Conservation (phyloP, 2,888 invertebrate genomes). For the Apamea sordens region DNA sequence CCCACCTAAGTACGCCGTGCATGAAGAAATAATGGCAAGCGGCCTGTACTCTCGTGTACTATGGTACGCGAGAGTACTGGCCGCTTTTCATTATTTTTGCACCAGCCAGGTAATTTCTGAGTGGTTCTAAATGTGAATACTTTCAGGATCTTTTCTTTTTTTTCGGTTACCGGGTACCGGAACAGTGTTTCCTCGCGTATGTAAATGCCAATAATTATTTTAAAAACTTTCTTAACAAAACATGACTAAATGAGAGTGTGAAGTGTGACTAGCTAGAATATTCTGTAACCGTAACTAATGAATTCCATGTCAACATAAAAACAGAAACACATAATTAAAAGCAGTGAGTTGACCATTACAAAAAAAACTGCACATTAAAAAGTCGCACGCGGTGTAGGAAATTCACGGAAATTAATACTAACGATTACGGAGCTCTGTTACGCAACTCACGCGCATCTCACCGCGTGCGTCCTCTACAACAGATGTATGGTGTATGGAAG, state of each 20-base stretch:
- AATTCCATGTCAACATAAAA: not conserved
- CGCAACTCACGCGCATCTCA: constrained; percentile 79
- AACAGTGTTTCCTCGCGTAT: not conserved
- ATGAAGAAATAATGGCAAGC: no score
- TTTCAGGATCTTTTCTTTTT: not conserved
- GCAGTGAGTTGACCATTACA: constrained; percentile 26
- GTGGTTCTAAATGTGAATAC: not conserved
- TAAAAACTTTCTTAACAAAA: not conserved
- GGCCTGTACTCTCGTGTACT: no score
- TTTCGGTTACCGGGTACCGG: not conserved
- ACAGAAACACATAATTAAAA: constrained; percentile 21
- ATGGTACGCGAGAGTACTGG: no score
- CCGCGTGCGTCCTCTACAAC: constrained; percentile 38
- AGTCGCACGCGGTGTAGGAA: constrained; percentile 65
- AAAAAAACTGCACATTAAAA: constrained; percentile 41
- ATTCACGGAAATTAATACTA: constrained; percentile 81
- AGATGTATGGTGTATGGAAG: constrained; percentile 40
- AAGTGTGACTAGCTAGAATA: not conserved
- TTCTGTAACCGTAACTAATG: not conserved
- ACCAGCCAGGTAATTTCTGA: not conserved
- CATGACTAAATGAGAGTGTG: not conserved
- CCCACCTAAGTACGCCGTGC: not conserved
- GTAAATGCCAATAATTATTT: not conserved
- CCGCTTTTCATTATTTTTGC: no score
- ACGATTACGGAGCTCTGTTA: constrained; percentile 76